These are phyloP conservation scores for Lithobates pipiens DNA, from an alignment of 2,797 vertebrate species.

Conservation along the genomic window DNA sequence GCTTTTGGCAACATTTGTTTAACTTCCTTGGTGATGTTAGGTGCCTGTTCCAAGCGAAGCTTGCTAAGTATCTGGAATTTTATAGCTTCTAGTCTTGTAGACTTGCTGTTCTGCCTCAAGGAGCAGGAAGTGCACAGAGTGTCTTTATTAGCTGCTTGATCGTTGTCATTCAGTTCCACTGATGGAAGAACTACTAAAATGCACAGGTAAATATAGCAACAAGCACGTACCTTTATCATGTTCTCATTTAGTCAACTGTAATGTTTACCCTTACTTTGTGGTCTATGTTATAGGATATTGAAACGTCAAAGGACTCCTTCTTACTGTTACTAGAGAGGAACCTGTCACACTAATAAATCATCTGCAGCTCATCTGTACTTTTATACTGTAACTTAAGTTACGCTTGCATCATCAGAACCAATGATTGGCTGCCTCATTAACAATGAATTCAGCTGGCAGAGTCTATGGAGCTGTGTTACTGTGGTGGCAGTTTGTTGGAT, in stretches of 20 bases:
- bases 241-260: slow-evolving; percentile 72
- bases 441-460: slow-evolving; percentile 94
- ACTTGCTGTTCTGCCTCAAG: slow-evolving; percentile 92
- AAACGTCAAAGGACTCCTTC: slow-evolving; percentile 69
- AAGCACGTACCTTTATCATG: slow-evolving; percentile 82
- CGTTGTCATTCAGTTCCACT: slow-evolving; percentile 83
- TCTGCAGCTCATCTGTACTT: slow-evolving; percentile 92
- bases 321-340: slow-evolving; percentile 73
- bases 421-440: slow-evolving; percentile 94
- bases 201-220: slow-evolving; percentile 82
- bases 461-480: slow-evolving; percentile 84
- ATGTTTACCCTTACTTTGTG: slow-evolving; percentile 60
- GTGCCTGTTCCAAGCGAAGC: slow-evolving; percentile 94
- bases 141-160: slow-evolving; percentile 81
- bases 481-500: slow-evolving; percentile 79
- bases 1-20: slow-evolving; percentile 94
- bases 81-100: slow-evolving; percentile 93
- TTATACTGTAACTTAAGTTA: slow-evolving; percentile 95
- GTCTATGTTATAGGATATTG: slow-evolving; percentile 65
- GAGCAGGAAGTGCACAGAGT: slow-evolving; percentile 90
- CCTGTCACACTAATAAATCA: slow-evolving; percentile 88
- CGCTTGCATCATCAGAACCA: slow-evolving; percentile 92
- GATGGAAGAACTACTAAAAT: slow-evolving; percentile 84
- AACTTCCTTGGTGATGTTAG: slow-evolving; percentile 95
- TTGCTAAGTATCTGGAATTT: slow-evolving; percentile 97